Evolutionary conservation across 2,888 invertebrate genomes (phyloP), one percentile per base, ranked within the genome.

Genomic region (Pardosa pseudoannulata): DNA sequence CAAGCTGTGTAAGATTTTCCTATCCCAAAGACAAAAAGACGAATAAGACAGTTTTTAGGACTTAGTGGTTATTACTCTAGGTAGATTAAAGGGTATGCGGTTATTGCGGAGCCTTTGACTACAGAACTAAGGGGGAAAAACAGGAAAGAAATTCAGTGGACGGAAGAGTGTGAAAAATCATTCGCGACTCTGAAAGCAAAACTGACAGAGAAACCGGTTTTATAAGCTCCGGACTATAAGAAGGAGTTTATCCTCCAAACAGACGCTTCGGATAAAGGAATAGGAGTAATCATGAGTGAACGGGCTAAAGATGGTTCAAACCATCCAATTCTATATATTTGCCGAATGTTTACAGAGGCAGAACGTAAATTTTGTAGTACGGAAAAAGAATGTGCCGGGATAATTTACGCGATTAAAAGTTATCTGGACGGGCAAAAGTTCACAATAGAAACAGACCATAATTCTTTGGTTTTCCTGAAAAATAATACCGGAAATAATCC

Each of bases 211-310:
- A 19, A 0, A 9, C 41, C 70, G 0, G 27, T 70, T 23, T 41
- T 70, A 1, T 41, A 70, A 0, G 70, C 70, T 19, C 70, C 70
- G 6, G 70, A 70, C 19, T 70, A 13, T 23, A 39, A 36, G 5
- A 5, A 5, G 39, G 39, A 70, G n/a, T 70, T 70, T 70, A 41
- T 70, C 13, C 7, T 70, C 0, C 9, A 39, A 27, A 39, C 70
- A 11, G 41, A 70, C 13, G 70, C 70, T 1, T 70, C 39, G 0
- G 41, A 39, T 39, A n/a, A 9, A n/a, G 36, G 32, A n/a, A 23
- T 32, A 27, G 41, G 27, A n/a, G n/a, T n/a, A n/a, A n/a, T n/a
- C n/a, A n/a, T n/a, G n/a, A n/a, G n/a, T n/a, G n/a, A n/a, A n/a
- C n/a, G n/a, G n/a, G n/a, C n/a, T n/a, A n/a, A n/a, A n/a, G n/a